Evolutionary conservation across 2,888 invertebrate genomes (phyloP), one percentile per base, ranked within the genome.

Genomic region (Eumerus sabulonum): DNA sequence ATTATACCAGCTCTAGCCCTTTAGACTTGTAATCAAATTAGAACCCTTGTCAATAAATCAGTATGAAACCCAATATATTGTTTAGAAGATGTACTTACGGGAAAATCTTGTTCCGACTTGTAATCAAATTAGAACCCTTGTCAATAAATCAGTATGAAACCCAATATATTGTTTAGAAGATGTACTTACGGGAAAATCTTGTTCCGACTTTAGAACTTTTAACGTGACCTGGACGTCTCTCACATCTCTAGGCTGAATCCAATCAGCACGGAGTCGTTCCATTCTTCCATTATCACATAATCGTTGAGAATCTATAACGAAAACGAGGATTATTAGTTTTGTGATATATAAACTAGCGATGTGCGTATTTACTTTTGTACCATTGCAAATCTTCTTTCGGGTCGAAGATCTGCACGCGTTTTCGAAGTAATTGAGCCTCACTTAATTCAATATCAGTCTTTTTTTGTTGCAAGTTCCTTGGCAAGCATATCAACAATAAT

Each of bases 221-320:
- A 96, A 92, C 0, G 95, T 95, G 12, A 95, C 94, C 84, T 94
- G 92, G 19, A 94, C 88, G 87, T 94, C 94, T 85, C 93, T 94
- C 0, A 93, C 93, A 85, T 94, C 94, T 13, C 12, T 56, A 38
- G 92, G 92, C 14, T 94, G 90, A 85, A 93, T 92, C 95, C 95
- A 96, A 87, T 95, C 91, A 17, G 94, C 94, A 86, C 93, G 92
- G 85, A 93, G 93, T 12, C 93, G 92, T 42, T 91, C 90, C 67
- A 94, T 93, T 81, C 92, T 90, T 68, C 92, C 92, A 84, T 91
- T 91, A 1, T 91, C 91, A 70, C 93, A 92, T 16, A 91, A 90
- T 84, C 91, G 91, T 82, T 91, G 91, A 9, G 93, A 92, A 83
- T 92, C 93, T 91, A 74, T 44, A 84, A 11, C 11, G 40, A 11